Percentiles rank a stretch among this genome's conserved stretches.
phyloP scores from a whole-genome alignment of 2,888 invertebrate genomes.

The Pseudanteris insignis region DNA sequence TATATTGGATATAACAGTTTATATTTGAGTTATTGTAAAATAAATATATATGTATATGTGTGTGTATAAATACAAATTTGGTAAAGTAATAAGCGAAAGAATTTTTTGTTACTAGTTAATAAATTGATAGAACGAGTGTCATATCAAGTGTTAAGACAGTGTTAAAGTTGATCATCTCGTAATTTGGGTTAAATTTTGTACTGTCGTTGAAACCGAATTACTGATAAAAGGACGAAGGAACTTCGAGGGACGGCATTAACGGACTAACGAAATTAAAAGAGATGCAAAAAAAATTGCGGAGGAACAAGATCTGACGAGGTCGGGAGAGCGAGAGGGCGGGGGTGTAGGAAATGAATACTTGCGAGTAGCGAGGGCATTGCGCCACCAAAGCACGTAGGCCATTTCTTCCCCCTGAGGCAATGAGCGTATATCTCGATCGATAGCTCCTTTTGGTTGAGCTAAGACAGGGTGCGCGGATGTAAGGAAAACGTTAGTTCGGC shows the following conservation, averaged over 20 bases:
- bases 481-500: conserved; percentile 22
- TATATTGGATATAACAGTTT: too few species aligned
- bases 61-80: too few species aligned
- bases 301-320: too few species aligned
- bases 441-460: conserved; percentile 46
- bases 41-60: too few species aligned
- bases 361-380: conserved; percentile 48
- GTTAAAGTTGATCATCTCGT: too few species aligned
- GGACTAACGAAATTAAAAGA: conserved; percentile 11
- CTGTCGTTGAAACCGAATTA: conserved; percentile 3
- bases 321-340: not conserved
- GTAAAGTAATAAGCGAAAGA: too few species aligned
- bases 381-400: conserved; percentile 54
- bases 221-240: too few species aligned
- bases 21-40: too few species aligned
- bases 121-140: too few species aligned
- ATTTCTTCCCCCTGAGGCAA: conserved; percentile 52
- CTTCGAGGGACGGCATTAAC: not conserved
- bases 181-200: too few species aligned
- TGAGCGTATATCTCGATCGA: conserved; percentile 54
- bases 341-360: conserved; percentile 46
- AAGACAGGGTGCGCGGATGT: conserved; percentile 24
- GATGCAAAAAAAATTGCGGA: not conserved
- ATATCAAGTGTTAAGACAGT: too few species aligned
- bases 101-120: too few species aligned